A percentile compares a stretch with the other conserved stretches of the same genome.
These are phyloP conservation scores for Hedya salicella DNA, from an alignment of 2,888 invertebrate species.

Conservation along the genomic window DNA sequence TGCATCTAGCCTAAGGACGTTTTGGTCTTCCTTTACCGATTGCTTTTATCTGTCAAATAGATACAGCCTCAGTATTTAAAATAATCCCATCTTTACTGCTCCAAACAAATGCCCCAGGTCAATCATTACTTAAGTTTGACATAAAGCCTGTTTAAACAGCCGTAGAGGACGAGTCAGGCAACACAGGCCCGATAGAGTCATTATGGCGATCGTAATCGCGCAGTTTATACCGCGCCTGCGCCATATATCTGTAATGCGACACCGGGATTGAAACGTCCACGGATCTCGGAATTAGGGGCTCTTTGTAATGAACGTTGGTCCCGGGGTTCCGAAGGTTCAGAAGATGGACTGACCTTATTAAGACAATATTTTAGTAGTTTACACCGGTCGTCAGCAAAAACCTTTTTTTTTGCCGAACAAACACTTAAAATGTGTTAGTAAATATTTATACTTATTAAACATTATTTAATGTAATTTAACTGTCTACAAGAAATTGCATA, in stretches of 20 bases:
- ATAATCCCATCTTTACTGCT: neutral
- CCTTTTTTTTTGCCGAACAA: no score
- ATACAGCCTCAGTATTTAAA: neutral
- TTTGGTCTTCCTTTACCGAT: no score
- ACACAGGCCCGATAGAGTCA: conserved; percentile 35
- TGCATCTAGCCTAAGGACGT: no score
- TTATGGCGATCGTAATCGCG: conserved; percentile 53
- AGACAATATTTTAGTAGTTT: no score
- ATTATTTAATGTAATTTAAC: no score
- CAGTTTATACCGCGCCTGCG: conserved; percentile 51
- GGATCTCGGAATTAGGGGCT: conserved; percentile 8
- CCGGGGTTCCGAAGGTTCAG: neutral
- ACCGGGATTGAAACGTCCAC: conserved; percentile 48
- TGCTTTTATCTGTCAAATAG: no score
- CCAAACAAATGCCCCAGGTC: conserved; percentile 7
- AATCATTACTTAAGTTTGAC: conserved; percentile 18
- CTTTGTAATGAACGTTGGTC: neutral
- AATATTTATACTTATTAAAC: no score
- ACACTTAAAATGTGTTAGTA: no score
- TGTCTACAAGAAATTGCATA: no score
- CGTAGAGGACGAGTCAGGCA: neutral
- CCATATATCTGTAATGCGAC: conserved; percentile 59
- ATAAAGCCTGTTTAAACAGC: conserved; percentile 20
- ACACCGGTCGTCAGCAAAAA: no score
- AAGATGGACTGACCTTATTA: neutral